Base-by-base conservation (phyloP, 2,888 invertebrate genomes). In the Bellardia bayeri region DNA sequence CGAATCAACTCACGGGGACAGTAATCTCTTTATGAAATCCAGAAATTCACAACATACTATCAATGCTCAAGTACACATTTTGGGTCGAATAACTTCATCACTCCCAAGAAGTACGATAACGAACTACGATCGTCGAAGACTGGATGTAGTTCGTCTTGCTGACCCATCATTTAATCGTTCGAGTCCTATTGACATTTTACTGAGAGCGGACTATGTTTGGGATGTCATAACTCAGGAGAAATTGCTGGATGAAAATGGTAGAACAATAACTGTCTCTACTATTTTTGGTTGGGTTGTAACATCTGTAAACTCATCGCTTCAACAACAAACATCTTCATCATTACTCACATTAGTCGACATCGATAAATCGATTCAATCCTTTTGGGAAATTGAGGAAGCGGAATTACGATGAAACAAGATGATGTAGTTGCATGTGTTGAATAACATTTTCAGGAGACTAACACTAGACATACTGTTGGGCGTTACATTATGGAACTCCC, bases 401-500 rank as follows among this genome's bases (percentile, higher is more conserved):
- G 33, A n/a, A 9, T 7, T 16, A 8, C 23, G 16, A 9, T 6
- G 23, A 56, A 56, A 56, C 16, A 2, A 8, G 56, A 23, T 16
- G 56, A 45, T 45, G 61, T 51, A 51, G 11, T 42, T 3, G 13
- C 14, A 9, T 5, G 42, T 3, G 71, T 68, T 14, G 83, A 83
- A 69, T 13, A 82, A 42, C 68, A 82, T 63, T 82, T 69, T 54
- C 13, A 16, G 4, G 9, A 45, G 6, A 82, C 75, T 1, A 40
- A 82, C 49, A n/a, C 61, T 13, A 13, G 58, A 9, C 45, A 61
- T 58, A 4, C 49, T 0, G 68, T 23, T 23, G 82, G 75, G 9
- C 33, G 49, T 1, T 75, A 58, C 3, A 16, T 82, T 2, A 23
- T 45, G 4, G n/a, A 54, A 33, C 81, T 49, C 13, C 63, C 37